These are phyloP conservation scores for Pyrrhosoma nymphula DNA, from an alignment of 2,888 invertebrate genomes.

Conservation along the genomic window DNA sequence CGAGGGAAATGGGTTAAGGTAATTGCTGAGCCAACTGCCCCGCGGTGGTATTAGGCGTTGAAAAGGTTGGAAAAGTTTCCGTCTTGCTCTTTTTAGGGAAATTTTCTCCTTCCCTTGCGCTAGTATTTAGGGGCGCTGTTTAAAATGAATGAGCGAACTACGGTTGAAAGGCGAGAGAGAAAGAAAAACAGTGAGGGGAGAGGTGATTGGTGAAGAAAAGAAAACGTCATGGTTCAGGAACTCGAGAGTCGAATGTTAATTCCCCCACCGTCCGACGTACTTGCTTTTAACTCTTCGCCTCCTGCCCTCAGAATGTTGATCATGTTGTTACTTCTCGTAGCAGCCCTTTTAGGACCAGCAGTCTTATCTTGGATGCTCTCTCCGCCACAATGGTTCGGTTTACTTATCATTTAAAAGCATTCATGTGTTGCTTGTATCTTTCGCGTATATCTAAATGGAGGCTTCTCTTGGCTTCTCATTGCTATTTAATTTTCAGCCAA, in stretches of 20 bases:
- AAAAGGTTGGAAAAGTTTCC: background rate
- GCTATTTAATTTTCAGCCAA: too few species aligned
- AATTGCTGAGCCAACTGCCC: background rate
- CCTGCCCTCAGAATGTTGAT: background rate
- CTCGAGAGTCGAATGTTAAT: background rate
- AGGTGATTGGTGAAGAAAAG: background rate
- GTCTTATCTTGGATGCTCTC: too few species aligned
- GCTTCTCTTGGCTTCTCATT: too few species aligned
- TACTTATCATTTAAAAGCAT: too few species aligned
- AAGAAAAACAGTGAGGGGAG: background rate
- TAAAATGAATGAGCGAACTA: background rate
- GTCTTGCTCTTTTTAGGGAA: background rate
- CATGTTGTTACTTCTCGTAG: background rate
- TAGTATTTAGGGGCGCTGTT: background rate
- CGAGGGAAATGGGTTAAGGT: background rate
- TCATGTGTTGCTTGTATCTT: too few species aligned
- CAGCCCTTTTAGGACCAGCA: background rate
- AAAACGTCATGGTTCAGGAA: background rate
- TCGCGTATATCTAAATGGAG: too few species aligned
- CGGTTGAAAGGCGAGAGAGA: background rate
- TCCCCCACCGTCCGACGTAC: background rate
- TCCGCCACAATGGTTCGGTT: too few species aligned
- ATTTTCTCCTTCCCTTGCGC: background rate
- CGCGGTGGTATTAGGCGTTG: background rate
- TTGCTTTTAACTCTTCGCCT: background rate